Evolutionary conservation across 35 echinoderm and acorn worm species (phyloP).

Genomic region (Diadema setosum): DNA sequence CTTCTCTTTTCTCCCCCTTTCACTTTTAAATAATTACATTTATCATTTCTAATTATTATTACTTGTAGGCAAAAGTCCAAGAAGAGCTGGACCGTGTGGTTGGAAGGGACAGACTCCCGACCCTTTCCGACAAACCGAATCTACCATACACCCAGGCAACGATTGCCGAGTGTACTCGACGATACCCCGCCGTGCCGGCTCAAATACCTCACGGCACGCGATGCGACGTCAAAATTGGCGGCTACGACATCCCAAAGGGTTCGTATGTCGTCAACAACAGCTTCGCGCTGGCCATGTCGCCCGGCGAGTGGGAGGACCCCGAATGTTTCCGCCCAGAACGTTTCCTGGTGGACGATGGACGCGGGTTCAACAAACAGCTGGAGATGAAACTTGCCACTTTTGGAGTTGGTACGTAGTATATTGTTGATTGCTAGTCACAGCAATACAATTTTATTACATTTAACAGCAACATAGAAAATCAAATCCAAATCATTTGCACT

Average conservation of each 20-base stretch:
- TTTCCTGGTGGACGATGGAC: constrained; percentile 15
- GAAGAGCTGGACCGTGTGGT: constrained; percentile 46
- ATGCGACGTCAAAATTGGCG: neutral
- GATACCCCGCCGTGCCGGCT: constrained; percentile 5
- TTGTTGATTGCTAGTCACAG: too few relatives aligned
- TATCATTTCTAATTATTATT: too few relatives aligned
- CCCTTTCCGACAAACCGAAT: constrained; percentile 38
- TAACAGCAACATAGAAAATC: too few relatives aligned
- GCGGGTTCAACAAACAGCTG: neutral
- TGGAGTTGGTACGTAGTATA: constrained; percentile 1
- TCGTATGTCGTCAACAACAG: constrained; percentile 35
- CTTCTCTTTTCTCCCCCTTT: too few relatives aligned
- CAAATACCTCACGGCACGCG: constrained; percentile 35
- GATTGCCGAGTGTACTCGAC: constrained; percentile 23
- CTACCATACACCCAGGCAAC: constrained; percentile 58
- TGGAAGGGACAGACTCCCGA: constrained; percentile 53
- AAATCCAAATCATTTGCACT: too few relatives aligned
- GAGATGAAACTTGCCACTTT: constrained; percentile 16
- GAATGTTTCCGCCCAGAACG: constrained; percentile 54
- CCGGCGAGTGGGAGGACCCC: constrained; percentile 10
- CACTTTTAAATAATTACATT: too few relatives aligned
- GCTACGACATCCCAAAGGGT: constrained; percentile 56
- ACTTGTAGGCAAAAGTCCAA: neutral
- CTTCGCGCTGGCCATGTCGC: neutral
- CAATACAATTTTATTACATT: too few relatives aligned